phyloP scores from a whole-genome alignment of 2,113 vertebrate genomes.

The Paramisgurnus dabryanus region DNA sequence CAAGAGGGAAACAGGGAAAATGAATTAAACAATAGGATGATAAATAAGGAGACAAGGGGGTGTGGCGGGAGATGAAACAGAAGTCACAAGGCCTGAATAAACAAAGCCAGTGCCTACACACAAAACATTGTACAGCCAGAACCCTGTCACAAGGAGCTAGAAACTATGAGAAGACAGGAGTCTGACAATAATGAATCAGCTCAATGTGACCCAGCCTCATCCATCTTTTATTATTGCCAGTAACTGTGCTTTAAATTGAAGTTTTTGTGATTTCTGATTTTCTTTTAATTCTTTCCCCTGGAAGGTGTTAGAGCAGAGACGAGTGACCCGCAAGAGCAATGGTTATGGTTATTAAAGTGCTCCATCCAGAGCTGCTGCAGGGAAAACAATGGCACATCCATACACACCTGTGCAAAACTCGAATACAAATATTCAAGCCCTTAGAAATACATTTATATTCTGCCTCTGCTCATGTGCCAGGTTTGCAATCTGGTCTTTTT shows the following conservation, averaged over 20 bases:
- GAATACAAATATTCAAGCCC: background rate
- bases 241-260: background rate
- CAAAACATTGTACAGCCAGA: no score
- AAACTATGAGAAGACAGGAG: no score
- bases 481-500: no score
- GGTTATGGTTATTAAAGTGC: slow-evolving; percentile 18
- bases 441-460: no score
- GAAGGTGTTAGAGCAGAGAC: slow-evolving; percentile 12
- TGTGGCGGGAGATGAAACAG: no score
- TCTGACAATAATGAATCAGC: background rate
- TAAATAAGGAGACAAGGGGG: no score
- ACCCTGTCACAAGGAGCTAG: no score
- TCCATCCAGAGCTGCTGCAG: background rate
- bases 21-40: no score
- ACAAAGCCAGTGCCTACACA: no score
- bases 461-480: no score
- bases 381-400: background rate
- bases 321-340: slow-evolving; percentile 12
- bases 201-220: slow-evolving; percentile 27
- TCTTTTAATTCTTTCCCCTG: background rate
- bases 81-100: no score
- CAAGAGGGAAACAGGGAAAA: no score
- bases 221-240: background rate
- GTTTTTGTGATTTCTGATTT: slow-evolving; percentile 11
- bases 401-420: background rate